Conservation (phyloP, 2,888 invertebrate genomes). For the Drosophila meridiana region DNA sequence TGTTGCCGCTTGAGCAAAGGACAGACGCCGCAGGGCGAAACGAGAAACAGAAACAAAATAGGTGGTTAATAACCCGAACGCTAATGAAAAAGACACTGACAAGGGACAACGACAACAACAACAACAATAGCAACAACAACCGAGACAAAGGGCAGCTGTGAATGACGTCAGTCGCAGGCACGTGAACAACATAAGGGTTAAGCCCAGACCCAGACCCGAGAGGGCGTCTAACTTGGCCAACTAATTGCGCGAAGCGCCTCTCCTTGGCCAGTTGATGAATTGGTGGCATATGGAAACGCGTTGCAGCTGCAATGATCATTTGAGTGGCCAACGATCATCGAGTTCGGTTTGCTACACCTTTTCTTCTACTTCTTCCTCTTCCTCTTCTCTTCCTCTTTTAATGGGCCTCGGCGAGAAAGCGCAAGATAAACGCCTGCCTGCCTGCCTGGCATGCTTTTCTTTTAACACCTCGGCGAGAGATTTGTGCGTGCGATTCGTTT, state of each 20-base stretch:
- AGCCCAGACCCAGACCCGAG: slow-evolving; percentile 15
- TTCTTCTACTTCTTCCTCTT: not conserved
- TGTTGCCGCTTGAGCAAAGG: slow-evolving; percentile 39
- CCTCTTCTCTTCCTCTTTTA: slow-evolving; percentile 27
- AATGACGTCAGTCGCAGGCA: slow-evolving; percentile 50
- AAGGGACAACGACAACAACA: slow-evolving; percentile 24
- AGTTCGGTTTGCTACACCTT: slow-evolving; percentile 2
- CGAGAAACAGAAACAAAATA: slow-evolving; percentile 42
- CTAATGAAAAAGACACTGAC: slow-evolving; percentile 75
- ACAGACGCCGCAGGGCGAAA: slow-evolving; percentile 53
- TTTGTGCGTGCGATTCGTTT: slow-evolving; percentile 78
- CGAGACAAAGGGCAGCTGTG: slow-evolving; percentile 8
- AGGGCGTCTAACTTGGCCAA: slow-evolving; percentile 14
- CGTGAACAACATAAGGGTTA: slow-evolving; percentile 24
- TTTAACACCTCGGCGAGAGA: slow-evolving; percentile 80
- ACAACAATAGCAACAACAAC: slow-evolving; percentile 7
- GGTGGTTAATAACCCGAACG: slow-evolving; percentile 77
- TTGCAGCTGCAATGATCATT: slow-evolving; percentile 61
- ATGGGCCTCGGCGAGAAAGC: slow-evolving; percentile 72
- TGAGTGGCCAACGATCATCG: slow-evolving; percentile 27
- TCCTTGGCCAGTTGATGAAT: slow-evolving; percentile 57
- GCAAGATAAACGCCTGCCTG: slow-evolving; percentile 69
- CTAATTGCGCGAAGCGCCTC: slow-evolving; percentile 38
- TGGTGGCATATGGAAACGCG: slow-evolving; percentile 51
- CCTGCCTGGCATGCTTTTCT: slow-evolving; percentile 71